A percentile compares a stretch with the other conserved stretches of the same genome.
Evolutionary conservation across 1,140 invertebrate species (phyloP).

Genomic region (Littorina saxatilis): DNA sequence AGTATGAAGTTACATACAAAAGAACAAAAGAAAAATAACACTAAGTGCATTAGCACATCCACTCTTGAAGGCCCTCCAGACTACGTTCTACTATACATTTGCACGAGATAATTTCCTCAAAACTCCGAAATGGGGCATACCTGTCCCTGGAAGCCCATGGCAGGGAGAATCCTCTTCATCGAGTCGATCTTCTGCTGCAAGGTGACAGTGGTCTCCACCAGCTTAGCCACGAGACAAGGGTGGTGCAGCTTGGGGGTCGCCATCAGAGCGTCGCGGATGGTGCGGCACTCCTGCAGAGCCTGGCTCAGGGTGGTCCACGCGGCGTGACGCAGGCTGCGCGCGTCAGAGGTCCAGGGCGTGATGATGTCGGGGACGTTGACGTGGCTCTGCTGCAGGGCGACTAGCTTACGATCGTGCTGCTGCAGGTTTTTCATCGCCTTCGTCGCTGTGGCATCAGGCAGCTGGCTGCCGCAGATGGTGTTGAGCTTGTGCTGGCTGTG

Average conservation of each 20-base stretch:
- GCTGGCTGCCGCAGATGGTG: background rate
- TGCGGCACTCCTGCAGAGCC: background rate
- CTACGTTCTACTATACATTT: too few relatives aligned
- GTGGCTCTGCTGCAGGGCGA: constrained; percentile 1
- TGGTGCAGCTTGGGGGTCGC: background rate
- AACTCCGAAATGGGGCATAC: too few relatives aligned
- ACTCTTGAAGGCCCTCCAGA: too few relatives aligned
- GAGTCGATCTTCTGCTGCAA: background rate
- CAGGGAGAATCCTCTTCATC: constrained; percentile 4
- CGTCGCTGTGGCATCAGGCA: background rate
- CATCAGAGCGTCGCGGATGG: background rate
- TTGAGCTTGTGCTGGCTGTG: background rate
- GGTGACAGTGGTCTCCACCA: background rate
- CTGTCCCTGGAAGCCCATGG: too few relatives aligned
- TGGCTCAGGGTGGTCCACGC: background rate
- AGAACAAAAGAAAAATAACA: too few relatives aligned
- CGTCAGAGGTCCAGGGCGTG: background rate
- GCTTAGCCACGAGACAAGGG: background rate
- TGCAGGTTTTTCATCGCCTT: background rate
- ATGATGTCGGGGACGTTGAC: background rate
- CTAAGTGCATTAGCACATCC: too few relatives aligned
- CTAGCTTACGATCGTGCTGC: background rate
- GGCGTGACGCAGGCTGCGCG: background rate
- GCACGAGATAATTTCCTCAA: too few relatives aligned
- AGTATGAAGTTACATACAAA: too few relatives aligned